phyloP scores from a whole-genome alignment of 2,797 vertebrate genomes.

The Macropodus opercularis region DNA sequence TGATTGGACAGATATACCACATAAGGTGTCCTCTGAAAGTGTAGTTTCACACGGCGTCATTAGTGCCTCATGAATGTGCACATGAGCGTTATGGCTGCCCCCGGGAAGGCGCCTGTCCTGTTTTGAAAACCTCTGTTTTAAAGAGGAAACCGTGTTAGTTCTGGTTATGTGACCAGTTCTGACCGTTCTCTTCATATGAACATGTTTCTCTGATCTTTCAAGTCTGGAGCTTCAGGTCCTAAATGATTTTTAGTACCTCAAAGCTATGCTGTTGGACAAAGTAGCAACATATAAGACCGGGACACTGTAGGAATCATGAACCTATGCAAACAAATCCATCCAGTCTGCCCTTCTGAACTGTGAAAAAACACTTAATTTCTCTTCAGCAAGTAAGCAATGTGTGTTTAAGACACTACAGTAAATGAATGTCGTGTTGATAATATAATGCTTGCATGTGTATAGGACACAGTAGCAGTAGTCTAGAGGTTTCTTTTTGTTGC shows the following conservation, averaged over 20 bases:
- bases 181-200: constrained; percentile 2
- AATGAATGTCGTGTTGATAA: constrained; percentile 36
- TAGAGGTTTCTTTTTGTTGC: constrained; percentile 33
- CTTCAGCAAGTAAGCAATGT: constrained; percentile 26
- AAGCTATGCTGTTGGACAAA: constrained; percentile 7
- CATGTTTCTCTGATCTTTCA: background rate
- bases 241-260: background rate
- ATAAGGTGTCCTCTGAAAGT: background rate
- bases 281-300: constrained; percentile 5
- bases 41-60: background rate
- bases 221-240: constrained; percentile 11
- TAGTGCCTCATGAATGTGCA: too few species aligned
- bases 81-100: background rate
- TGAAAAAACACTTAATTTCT: constrained; percentile 52
- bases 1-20: background rate
- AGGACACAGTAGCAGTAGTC: background rate
- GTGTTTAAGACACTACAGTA: constrained; percentile 22
- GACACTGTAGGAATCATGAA: constrained; percentile 39
- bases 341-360: constrained; percentile 56
- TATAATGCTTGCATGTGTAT: constrained; percentile 9
- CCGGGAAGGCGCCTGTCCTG: background rate
- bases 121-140: constrained; percentile 9
- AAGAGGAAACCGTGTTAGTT: constrained; percentile 15
- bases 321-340: constrained; percentile 80
- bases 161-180: too few species aligned